Evolutionary conservation across 2,888 invertebrate genomes (phyloP).

Genomic region (Chouioia cunea): DNA sequence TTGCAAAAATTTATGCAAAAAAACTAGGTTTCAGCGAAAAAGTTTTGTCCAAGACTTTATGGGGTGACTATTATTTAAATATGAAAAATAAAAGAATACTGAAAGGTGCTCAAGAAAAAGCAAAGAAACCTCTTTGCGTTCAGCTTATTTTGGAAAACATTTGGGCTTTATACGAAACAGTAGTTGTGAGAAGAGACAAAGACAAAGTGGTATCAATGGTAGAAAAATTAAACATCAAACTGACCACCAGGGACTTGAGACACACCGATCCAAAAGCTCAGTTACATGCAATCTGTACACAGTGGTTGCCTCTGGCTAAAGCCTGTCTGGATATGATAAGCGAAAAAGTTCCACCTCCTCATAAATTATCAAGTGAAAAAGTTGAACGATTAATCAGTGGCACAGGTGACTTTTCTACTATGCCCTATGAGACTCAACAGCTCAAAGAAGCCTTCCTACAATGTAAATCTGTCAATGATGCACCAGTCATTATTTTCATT

Average conservation of each 20-base stretch:
- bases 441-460: constrained; percentile 79
- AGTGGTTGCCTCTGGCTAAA: constrained; percentile 90
- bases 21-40: constrained; percentile 82
- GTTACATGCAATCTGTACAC: constrained; percentile 84
- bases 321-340: constrained; percentile 88
- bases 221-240: constrained; percentile 82
- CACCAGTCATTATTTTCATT: constrained; percentile 79
- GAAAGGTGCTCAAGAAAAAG: constrained; percentile 91
- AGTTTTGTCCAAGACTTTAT: constrained; percentile 83
- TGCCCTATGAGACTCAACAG: constrained; percentile 78
- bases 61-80: constrained; percentile 95
- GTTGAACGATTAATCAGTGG: constrained; percentile 85
- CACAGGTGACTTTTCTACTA: constrained; percentile 76
- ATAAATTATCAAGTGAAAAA: constrained; percentile 80
- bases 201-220: constrained; percentile 79
- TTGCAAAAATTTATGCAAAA: constrained; percentile 82
- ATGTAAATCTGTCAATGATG: constrained; percentile 76
- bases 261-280: constrained; percentile 83
- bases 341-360: constrained; percentile 85
- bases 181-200: constrained; percentile 81
- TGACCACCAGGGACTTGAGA: constrained; percentile 81
- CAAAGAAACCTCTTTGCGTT: constrained; percentile 93
- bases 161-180: constrained; percentile 89
- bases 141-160: constrained; percentile 92
- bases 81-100: constrained; percentile 85